phyloP scores from a whole-genome alignment of 53 echinoderm and acorn worm genomes.

The Antedon mediterranea region DNA sequence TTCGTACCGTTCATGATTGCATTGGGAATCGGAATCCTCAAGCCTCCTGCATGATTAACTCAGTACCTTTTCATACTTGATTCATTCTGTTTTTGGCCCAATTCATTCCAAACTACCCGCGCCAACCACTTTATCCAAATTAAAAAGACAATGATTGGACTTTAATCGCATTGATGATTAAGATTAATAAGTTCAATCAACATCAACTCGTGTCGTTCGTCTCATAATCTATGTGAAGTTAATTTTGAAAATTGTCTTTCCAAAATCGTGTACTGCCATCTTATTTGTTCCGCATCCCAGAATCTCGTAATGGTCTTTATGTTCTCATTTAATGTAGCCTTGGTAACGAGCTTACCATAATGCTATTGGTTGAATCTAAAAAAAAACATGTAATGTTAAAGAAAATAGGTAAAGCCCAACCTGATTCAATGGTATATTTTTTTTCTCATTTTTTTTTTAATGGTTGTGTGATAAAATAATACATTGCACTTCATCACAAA shows the following conservation, averaged over 20 bases:
- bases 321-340: background rate
- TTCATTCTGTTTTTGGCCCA: background rate
- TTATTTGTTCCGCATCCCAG: background rate
- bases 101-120: background rate
- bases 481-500: too few relatives aligned
- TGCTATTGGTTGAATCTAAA: background rate
- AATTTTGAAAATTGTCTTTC: background rate
- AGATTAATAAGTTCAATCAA: background rate
- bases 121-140: background rate
- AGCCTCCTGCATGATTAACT: background rate
- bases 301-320: background rate
- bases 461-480: too few relatives aligned
- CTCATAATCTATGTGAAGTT: background rate
- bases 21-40: background rate
- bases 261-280: background rate
- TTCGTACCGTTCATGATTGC: background rate
- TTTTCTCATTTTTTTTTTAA: too few relatives aligned
- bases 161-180: background rate
- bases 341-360: background rate
- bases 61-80: background rate
- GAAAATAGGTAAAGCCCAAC: too few relatives aligned
- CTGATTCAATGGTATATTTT: too few relatives aligned
- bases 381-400: too few relatives aligned
- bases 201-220: background rate
- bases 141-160: background rate